Base-by-base conservation (phyloP, 1,140 invertebrate genomes). In the Bilobella aurantiaca region DNA sequence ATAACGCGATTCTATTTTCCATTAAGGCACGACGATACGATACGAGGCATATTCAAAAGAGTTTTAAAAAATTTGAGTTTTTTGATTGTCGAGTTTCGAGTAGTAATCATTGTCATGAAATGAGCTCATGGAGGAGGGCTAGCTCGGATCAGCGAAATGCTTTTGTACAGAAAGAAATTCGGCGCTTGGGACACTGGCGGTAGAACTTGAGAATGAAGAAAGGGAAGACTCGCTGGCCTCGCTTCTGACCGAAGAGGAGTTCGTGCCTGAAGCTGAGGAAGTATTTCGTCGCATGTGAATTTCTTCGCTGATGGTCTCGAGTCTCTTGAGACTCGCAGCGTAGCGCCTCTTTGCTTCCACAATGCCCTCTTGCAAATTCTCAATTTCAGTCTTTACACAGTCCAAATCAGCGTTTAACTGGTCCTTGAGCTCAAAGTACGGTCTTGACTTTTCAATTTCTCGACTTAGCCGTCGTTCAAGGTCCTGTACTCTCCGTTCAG, bases 381-480 rank as follows among this genome's bases (percentile, higher is more conserved):
- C 73, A 5, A 80, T 77, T 29, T 76, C 75, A 63, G 75, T 76
- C 69, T 81, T 82, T 64, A 74, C 75, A 69, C 75, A 75, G 70
- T 77, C 74, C n/a, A 82, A 71, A 65, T 77, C 74, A 37, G 76
- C 64, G 59, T 82, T 76, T 47, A 81, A 75, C 47, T 75, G 70
- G 37, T 77, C 74, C 66, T 81, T 81, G 62, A 79, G 75, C 47
- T 81, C 80, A 77, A 81, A 82, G 70, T 82, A 82, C 29, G 76
- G 73, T 79, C 84, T 83, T 18, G 86, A 85, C 76, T 88, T 93
- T n/a, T 83, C 79, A 30, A 93, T 91, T 70, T 86, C 85, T 59
- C 85, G 82, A 70, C 85, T 85, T 47, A 90, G 81, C 69, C 86
- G 86, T 72, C 89, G 87, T 75, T 91, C 88, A 28, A 91, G 75